A percentile compares a stretch with the other conserved stretches of the same genome.
phyloP scores from a whole-genome alignment of 2,113 vertebrate species.

The Symphodus melops region DNA sequence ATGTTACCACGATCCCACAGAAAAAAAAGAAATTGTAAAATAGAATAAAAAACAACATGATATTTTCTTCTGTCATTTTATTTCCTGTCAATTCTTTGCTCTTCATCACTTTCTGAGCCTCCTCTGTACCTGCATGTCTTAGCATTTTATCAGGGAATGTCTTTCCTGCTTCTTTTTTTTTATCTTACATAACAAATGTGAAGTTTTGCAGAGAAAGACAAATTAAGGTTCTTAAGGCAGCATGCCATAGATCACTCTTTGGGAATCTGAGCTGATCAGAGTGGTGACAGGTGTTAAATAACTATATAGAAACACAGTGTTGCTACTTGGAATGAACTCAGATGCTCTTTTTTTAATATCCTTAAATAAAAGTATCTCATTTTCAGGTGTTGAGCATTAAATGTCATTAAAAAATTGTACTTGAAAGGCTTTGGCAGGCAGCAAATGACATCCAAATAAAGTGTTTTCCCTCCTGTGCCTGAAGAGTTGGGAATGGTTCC shows the following conservation, averaged over 20 bases:
- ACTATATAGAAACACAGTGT: not conserved
- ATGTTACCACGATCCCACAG: too few relatives aligned
- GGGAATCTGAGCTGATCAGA: not conserved
- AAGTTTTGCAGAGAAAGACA: not conserved
- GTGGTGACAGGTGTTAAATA: not conserved
- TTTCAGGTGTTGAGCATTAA: conserved; percentile 5
- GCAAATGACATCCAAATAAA: conserved; percentile 39
- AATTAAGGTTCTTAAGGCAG: not conserved
- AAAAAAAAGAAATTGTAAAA: too few relatives aligned
- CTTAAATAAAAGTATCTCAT: conserved; percentile 6
- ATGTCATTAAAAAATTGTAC: conserved; percentile 20
- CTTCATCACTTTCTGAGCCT: not conserved
- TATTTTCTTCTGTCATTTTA: not conserved
- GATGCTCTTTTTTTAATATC: not conserved
- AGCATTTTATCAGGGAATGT: not conserved
- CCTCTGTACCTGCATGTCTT: not conserved
- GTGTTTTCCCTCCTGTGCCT: conserved; percentile 37
- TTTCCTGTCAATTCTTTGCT: not conserved
- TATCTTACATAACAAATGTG: not conserved
- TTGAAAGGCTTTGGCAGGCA: not conserved
- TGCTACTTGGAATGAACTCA: not conserved
- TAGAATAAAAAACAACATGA: too few relatives aligned
- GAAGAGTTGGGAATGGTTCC: conserved; percentile 72
- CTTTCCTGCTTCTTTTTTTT: not conserved
- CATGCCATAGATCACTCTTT: not conserved